phyloP scores from a whole-genome alignment of 2,113 vertebrate species.

The Mus pahari region DNA sequence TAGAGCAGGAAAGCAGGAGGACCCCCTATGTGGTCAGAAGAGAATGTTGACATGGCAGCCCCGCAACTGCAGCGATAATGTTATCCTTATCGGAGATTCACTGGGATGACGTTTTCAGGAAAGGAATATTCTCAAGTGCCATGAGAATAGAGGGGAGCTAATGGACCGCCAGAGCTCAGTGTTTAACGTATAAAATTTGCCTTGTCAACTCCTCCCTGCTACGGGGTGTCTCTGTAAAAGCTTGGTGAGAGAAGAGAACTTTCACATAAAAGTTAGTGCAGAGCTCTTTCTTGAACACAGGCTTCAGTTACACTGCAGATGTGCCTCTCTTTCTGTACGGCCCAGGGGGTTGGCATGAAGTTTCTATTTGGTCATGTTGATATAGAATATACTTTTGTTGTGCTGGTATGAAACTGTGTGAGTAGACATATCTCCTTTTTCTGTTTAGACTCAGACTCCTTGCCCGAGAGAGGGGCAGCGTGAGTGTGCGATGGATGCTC shows the following conservation, averaged over 20 bases:
- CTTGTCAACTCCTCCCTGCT: not conserved
- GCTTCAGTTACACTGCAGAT: not conserved
- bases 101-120: not conserved
- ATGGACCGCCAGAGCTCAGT: not conserved
- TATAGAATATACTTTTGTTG: not conserved
- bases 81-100: too few species aligned
- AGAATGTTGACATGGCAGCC: too few species aligned
- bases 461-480: not conserved
- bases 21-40: accelerated
- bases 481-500: not conserved
- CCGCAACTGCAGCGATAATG: not conserved
- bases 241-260: not conserved
- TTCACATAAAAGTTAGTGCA: not conserved
- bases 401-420: not conserved
- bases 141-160: not conserved
- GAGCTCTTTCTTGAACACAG: not conserved
- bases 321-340: too few species aligned
- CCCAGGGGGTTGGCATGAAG: accelerated
- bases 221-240: not conserved
- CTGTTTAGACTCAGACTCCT: too few species aligned
- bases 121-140: not conserved
- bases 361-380: too few species aligned
- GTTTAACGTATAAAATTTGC: not conserved
- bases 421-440: not conserved
- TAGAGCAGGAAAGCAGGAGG: too few species aligned